phyloP scores from a whole-genome alignment of 2,888 invertebrate genomes.

The Cerastis rubricosa region DNA sequence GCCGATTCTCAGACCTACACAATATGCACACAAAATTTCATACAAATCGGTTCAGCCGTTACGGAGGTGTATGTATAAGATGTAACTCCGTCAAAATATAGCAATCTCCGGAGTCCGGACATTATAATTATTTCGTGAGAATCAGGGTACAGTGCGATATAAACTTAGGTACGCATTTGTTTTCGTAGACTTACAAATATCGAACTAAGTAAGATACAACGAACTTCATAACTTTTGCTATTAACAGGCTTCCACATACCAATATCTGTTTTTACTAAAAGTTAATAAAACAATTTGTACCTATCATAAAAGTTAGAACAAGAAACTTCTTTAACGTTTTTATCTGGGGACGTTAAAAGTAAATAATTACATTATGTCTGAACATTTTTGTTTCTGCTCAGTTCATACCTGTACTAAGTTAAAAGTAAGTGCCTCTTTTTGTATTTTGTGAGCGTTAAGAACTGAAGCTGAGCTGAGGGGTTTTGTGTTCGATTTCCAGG shows the following conservation, averaged over 20 bases:
- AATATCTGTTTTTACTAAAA: conserved; percentile 23
- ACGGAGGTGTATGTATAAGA: too few species aligned
- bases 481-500: not conserved
- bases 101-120: not conserved
- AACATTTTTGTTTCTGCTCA: conserved; percentile 7
- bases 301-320: conserved; percentile 35
- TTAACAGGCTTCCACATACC: conserved; percentile 20
- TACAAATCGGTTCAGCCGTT: too few species aligned
- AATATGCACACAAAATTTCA: too few species aligned
- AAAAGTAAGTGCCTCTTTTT: not conserved
- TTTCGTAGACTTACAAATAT: conserved; percentile 2
- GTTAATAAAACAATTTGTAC: conserved; percentile 36
- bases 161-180: not conserved
- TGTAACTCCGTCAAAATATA: not conserved
- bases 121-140: not conserved
- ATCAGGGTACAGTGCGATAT: not conserved
- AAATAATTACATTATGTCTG: conserved; percentile 3
- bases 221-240: conserved; percentile 31
- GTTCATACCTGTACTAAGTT: not conserved
- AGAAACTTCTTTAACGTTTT: conserved; percentile 23
- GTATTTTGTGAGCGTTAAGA: not conserved
- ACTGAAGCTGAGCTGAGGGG: not conserved
- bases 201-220: conserved; percentile 24
- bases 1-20: too few species aligned
- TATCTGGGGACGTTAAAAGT: conserved; percentile 24